Conservation (phyloP, 2,888 invertebrate species). For the Eulithis testata region DNA sequence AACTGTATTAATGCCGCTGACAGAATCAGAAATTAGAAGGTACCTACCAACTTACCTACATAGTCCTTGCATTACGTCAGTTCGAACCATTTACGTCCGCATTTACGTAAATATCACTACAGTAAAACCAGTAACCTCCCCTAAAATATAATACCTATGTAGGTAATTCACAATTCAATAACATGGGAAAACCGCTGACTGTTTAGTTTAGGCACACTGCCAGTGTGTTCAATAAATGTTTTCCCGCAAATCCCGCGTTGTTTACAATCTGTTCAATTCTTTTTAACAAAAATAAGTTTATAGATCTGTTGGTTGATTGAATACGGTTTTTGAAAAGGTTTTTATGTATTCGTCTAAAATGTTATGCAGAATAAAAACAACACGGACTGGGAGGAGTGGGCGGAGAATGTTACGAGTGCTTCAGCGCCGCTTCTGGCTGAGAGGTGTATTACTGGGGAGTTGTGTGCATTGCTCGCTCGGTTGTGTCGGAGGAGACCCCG, state of each 20-base stretch:
- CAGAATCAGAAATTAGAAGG: too few relatives aligned
- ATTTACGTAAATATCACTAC: slow-evolving; percentile 4
- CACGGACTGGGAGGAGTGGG: slow-evolving; percentile 75
- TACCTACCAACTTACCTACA: too few relatives aligned
- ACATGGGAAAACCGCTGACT: slow-evolving; percentile 15
- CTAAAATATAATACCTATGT: neutral
- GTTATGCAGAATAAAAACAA: slow-evolving; percentile 64
- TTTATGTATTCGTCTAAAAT: slow-evolving; percentile 8
- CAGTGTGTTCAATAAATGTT: slow-evolving; percentile 10
- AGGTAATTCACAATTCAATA: neutral
- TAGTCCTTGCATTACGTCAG: too few relatives aligned
- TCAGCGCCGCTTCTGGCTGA: slow-evolving; percentile 79
- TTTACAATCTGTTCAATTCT: slow-evolving; percentile 11
- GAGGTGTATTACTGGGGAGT: slow-evolving; percentile 80
- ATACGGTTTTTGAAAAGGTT: neutral
- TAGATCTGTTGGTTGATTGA: neutral
- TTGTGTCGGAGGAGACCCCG: slow-evolving; percentile 89
- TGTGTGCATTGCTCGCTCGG: slow-evolving; percentile 88
- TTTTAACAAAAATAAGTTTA: slow-evolving; percentile 13
- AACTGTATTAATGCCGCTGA: too few relatives aligned
- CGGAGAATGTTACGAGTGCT: slow-evolving; percentile 67
- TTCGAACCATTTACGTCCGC: neutral
- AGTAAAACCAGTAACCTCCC: neutral
- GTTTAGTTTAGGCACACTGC: slow-evolving; percentile 17
- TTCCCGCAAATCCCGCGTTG: neutral